Conservation (phyloP, 2,113 vertebrate genomes). For the Anguilla rostrata region DNA sequence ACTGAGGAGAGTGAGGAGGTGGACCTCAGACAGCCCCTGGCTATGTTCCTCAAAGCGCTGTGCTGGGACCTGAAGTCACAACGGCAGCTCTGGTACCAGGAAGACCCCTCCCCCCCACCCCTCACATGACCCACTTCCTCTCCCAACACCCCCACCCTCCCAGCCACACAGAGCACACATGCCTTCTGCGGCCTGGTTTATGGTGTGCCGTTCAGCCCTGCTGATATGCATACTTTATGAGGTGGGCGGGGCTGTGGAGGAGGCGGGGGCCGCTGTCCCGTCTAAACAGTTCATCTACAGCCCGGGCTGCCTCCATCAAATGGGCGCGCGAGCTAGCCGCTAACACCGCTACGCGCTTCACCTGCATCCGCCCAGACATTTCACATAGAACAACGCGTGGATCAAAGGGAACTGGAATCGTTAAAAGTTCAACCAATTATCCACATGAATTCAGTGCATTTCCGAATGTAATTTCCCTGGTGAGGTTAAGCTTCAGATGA, state of each 20-base stretch:
- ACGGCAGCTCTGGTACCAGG: no score
- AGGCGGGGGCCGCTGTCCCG: no score
- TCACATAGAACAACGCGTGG: slow-evolving; percentile 14
- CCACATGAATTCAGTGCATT: slow-evolving; percentile 17
- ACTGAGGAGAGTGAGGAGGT: no score
- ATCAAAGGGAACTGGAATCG: slow-evolving; percentile 17
- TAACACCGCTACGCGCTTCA: neutral
- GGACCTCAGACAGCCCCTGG: no score
- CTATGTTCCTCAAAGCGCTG: no score
- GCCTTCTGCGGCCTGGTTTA: neutral
- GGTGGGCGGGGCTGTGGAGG: neutral
- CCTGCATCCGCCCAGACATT: neutral
- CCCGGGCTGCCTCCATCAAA: neutral
- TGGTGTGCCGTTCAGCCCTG: slow-evolving; percentile 24
- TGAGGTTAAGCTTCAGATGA: neutral
- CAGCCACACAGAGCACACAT: neutral
- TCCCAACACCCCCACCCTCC: neutral
- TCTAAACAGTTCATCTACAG: neutral
- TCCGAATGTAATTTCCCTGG: slow-evolving; percentile 20
- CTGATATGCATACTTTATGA: slow-evolving; percentile 28
- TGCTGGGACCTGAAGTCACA: no score
- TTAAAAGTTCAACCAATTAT: slow-evolving; percentile 23
- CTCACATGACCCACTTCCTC: neutral
- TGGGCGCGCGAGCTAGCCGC: neutral
- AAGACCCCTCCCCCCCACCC: neutral